These are phyloP conservation scores for Catamblyrhynchus diadema DNA, from an alignment of 2,797 vertebrate species.

Conservation along the genomic window DNA sequence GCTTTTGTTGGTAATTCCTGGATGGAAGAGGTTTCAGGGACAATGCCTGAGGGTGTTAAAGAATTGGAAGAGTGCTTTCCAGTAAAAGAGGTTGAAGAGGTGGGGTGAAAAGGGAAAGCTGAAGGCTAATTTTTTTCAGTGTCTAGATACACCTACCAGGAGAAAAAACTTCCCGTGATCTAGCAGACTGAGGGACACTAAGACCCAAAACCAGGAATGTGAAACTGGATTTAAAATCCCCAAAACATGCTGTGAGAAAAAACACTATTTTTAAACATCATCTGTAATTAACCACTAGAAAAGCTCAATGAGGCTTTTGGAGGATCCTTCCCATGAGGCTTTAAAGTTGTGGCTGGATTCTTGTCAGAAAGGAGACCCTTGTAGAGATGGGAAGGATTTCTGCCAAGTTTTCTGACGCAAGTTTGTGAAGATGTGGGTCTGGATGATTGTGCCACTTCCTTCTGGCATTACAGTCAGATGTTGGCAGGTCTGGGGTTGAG, in stretches of 20 bases:
- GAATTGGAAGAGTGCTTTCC: slow-evolving; percentile 20
- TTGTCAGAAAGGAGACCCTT: not conserved
- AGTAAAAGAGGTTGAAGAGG: not conserved
- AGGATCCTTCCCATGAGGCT: not conserved
- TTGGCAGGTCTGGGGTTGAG: not conserved
- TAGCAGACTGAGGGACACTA: not conserved
- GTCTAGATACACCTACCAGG: not conserved
- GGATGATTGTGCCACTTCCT: not conserved
- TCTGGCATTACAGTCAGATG: not conserved
- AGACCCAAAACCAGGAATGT: not conserved
- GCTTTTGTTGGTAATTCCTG: slow-evolving; percentile 46
- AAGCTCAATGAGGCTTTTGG: not conserved
- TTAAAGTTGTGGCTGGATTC: not conserved
- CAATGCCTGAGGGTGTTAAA: not conserved
- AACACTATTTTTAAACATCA: not conserved
- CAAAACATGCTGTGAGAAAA: accelerated
- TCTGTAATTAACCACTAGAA: not conserved
- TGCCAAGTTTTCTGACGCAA: not conserved
- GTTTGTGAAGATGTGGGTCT: not conserved
- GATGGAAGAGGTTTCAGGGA: slow-evolving; percentile 12
- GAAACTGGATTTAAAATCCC: accelerated
- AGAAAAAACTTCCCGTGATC: not conserved
- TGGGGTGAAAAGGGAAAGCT: not conserved
- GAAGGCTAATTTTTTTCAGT: not conserved
- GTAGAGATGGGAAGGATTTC: not conserved